These are phyloP conservation scores for Ceratina japonica DNA, from an alignment of 1,140 invertebrate genomes.

Conservation along the genomic window DNA sequence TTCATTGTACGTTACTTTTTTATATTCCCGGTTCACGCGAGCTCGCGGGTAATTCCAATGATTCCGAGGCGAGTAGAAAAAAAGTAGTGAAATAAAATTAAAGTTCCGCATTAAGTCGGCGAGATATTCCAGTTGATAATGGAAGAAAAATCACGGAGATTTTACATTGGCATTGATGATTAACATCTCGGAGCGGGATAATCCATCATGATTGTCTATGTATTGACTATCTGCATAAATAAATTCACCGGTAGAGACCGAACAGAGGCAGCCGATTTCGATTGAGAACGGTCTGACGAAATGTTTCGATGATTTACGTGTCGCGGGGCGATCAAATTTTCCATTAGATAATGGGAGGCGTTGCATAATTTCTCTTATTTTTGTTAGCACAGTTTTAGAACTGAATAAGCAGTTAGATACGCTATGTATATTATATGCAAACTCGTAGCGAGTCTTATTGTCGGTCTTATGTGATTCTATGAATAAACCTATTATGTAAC, in stretches of 20 bases:
- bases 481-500: too few species aligned
- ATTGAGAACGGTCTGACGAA: slow-evolving; percentile 25
- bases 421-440: too few species aligned
- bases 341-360: slow-evolving; percentile 1
- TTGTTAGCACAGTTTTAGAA: not conserved
- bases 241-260: not conserved
- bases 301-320: slow-evolving; percentile 18
- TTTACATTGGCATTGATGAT: not conserved
- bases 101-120: not conserved
- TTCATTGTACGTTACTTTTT: slow-evolving; percentile 10
- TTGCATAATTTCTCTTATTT: slow-evolving; percentile 30
- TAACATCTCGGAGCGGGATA: not conserved
- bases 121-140: too few species aligned
- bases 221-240: not conserved
- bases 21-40: too few species aligned
- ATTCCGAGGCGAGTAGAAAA: not conserved
- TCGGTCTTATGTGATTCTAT: too few species aligned
- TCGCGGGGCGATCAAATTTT: slow-evolving; percentile 6
- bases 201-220: not conserved
- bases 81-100: not conserved
- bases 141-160: too few species aligned
- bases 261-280: not conserved
- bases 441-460: too few species aligned
- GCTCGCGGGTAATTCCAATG: not conserved
- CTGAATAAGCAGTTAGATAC: not conserved